A percentile compares a stretch with the other conserved stretches of the same genome.
Evolutionary conservation across 2,888 invertebrate genomes (phyloP).

Genomic region (Trissonchulus sp.): DNA sequence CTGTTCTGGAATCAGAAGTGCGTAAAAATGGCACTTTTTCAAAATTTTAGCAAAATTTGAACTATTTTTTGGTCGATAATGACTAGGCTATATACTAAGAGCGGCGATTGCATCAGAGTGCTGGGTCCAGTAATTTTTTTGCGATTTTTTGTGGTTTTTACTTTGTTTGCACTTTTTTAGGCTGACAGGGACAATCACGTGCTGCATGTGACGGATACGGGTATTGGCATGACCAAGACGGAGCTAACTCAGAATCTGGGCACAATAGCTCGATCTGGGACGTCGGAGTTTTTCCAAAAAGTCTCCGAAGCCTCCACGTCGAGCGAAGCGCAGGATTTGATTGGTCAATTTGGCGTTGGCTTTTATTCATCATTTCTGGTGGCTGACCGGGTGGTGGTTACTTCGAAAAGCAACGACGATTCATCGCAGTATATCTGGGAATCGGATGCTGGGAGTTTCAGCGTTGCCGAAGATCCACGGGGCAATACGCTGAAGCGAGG

Average conservation of each 20-base stretch:
- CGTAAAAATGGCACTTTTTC: no score
- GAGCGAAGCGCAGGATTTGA: constrained; percentile 67
- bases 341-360: constrained; percentile 94
- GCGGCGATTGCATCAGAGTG: no score
- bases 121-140: no score
- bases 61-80: no score
- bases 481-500: constrained; percentile 84
- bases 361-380: constrained; percentile 98
- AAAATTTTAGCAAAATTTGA: no score
- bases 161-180: constrained; percentile 47
- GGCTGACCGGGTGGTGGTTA: constrained; percentile 84
- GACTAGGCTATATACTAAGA: no score
- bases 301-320: constrained; percentile 41
- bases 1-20: no score
- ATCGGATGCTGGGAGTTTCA: constrained; percentile 83
- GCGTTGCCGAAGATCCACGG: constrained; percentile 84
- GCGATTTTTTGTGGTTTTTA: constrained; percentile 24
- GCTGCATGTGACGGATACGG: constrained; percentile 89
- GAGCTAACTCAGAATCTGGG: constrained; percentile 93
- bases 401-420: constrained; percentile 87
- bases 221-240: constrained; percentile 90
- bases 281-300: constrained; percentile 49
- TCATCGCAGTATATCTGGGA: constrained; percentile 96
- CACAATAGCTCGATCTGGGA: constrained; percentile 69
- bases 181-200: constrained; percentile 85